These are phyloP conservation scores for Chlamydotis undulata DNA, from an alignment of 2,113 vertebrate genomes.

Conservation along the genomic window DNA sequence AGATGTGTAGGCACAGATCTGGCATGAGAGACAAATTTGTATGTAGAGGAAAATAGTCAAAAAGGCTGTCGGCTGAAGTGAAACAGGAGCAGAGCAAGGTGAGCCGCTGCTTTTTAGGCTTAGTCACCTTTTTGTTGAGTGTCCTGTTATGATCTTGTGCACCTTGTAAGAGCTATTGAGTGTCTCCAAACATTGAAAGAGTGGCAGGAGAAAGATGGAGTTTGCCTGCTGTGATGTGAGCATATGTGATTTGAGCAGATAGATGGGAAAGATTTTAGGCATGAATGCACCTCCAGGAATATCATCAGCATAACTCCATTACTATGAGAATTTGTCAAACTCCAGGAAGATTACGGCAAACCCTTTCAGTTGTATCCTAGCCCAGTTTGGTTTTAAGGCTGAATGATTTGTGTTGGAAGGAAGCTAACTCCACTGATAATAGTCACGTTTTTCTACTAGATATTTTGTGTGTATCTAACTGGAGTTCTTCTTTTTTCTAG, in stretches of 20 bases:
- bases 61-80: not conserved
- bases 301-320: not conserved
- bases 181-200: not conserved
- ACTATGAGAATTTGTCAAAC: not conserved
- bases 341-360: not conserved
- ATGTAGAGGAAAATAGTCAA: not conserved
- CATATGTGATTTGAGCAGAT: not conserved
- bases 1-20: not conserved
- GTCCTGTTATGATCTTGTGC: not conserved
- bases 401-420: not conserved
- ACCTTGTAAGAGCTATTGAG: not conserved
- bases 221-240: not conserved
- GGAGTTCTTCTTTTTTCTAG: conserved; percentile 60
- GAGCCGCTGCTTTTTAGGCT: not conserved
- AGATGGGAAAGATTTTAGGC: not conserved
- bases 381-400: not conserved
- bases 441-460: not conserved
- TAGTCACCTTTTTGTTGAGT: not conserved
- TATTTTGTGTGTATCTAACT: not conserved
- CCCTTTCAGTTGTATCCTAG: not conserved
- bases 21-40: not conserved
- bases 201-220: not conserved
- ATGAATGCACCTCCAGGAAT: not conserved
- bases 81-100: not conserved
- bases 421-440: not conserved